Base-by-base conservation (phyloP, 2,888 invertebrate species). In the Cinara cedri region DNA sequence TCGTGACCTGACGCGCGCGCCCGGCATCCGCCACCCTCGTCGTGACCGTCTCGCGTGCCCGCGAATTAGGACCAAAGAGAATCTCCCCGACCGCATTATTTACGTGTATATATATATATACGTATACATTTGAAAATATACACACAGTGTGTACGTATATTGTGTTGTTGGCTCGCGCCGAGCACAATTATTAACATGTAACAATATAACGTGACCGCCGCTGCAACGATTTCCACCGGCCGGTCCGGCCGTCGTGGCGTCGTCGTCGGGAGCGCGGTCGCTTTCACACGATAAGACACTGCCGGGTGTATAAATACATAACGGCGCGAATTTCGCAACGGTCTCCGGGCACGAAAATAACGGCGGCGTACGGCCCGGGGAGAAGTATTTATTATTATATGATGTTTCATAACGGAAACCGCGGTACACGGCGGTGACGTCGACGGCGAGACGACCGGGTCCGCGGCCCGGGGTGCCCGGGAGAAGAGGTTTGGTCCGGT, bases 41-140 rank as follows among this genome's bases (percentile, higher is more conserved):
- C 74, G 63, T 65, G 74, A 74, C 62, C 34, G 72, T 72, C 49
- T 72, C 72, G 72, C 72, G 72, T 72, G 72, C 62, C 72, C 62
- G 62, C 42, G 63, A 74, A 54, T 74, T 74, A 65, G 63, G 63
- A 65, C 42, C 63, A n/a, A n/a, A 51, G 34, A 21, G 63, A 62
- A 51, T 51, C 51, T 42, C 26, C 63, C 16, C 62, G 42, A 51
- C 51, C 72, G 49, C 34, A 34, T 34, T 34, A 34, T 34, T n/a
- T n/a, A n/a, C n/a, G n/a, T n/a, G n/a, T n/a, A n/a, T n/a, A n/a
- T n/a, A n/a, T n/a, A n/a, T n/a, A n/a, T n/a, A n/a, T n/a, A n/a
- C n/a, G n/a, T n/a, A n/a, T n/a, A n/a, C n/a, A n/a, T n/a, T n/a
- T n/a, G n/a, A n/a, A n/a, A n/a, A n/a, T n/a, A n/a, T n/a, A 3